A percentile compares a stretch with the other conserved stretches of the same genome.
These are phyloP conservation scores for Actinia tenebrosa DNA, from an alignment of 64 coral and sea anemone species.

Conservation along the genomic window DNA sequence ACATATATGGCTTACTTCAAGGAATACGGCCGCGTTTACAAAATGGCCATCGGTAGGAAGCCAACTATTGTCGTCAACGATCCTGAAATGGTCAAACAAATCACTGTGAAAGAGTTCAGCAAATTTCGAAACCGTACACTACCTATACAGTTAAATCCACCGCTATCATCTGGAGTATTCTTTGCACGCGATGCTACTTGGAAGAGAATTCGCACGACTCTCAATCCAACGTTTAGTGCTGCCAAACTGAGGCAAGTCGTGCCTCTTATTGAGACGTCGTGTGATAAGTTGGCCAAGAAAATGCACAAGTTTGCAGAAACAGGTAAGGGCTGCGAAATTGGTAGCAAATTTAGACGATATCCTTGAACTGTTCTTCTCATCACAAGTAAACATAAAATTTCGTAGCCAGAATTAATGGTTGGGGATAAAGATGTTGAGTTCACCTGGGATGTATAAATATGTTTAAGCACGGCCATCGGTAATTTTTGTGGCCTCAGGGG, in stretches of 20 bases:
- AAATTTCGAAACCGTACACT: constrained; percentile 52
- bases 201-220: constrained; percentile 51
- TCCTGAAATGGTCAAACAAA: constrained; percentile 70
- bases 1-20: constrained; percentile 49
- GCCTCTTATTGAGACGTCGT: constrained; percentile 31
- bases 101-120: constrained; percentile 69
- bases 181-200: constrained; percentile 32
- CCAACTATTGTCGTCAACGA: constrained; percentile 56
- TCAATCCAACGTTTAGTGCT: constrained; percentile 60
- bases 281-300: constrained; percentile 28
- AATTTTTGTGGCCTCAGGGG: too few species aligned
- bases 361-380: too few species aligned
- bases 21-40: constrained; percentile 54
- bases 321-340: constrained; percentile 4
- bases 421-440: too few species aligned
- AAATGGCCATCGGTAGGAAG: constrained; percentile 27
- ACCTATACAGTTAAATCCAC: constrained; percentile 33
- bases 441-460: too few species aligned
- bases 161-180: constrained; percentile 30
- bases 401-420: too few species aligned
- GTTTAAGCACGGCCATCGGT: too few species aligned
- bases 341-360: too few species aligned
- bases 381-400: too few species aligned
- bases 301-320: constrained; percentile 36
- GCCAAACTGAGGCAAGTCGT: constrained; percentile 59